Base-by-base conservation (phyloP, 2,113 vertebrate genomes). In the Poeciliopsis prolifica region DNA sequence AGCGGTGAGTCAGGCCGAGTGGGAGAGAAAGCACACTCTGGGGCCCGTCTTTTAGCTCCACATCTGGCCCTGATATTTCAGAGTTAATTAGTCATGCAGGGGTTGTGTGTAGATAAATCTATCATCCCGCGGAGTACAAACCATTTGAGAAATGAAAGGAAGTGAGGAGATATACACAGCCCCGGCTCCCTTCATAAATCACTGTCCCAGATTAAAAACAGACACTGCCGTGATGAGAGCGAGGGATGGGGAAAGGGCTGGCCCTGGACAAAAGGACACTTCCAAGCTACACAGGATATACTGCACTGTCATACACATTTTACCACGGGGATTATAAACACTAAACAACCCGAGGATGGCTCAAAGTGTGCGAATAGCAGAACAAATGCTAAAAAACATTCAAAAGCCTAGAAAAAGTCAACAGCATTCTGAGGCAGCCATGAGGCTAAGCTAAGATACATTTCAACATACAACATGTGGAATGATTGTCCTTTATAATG, bases 1-100 rank as follows among this genome's bases (percentile, higher is more conserved):
- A 78, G 6, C 61, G 83, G 72, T 65, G 77, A 88, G 79, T 37
- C 61, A 78, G 80, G 82, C 35, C 1, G 79, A 85, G 80, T 65
- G 81, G 82, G 83, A 91, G 86, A 88, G 74, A 82, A 74, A 83
- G 81, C 74, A 82, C 83, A 82, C 85, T 89, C 89, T 82, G 80
- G 85, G 90, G 85, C 88, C 89, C 60, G 70, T 91, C 90, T 89
- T 94, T 96, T 95, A 95, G 94, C 95, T 94, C 93, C 96, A 97
- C 98, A 99, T 99, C 97, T 99, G 98, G 96, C 96, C 96, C 95
- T 96, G 96, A 97, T 98, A 97, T 97, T 96, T 97, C 97, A 97
- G 95, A 98, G 97, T 97, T 97, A 98, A 98, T 99, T 98, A 97
- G 98, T 97, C 97, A 98, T 97, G 96, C 97, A 96, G 96, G 95